Percentiles rank a stretch among this genome's conserved stretches.
phyloP scores from a whole-genome alignment of 35 echinoderm and acorn worm genomes.

The Amphiura filiformis region DNA sequence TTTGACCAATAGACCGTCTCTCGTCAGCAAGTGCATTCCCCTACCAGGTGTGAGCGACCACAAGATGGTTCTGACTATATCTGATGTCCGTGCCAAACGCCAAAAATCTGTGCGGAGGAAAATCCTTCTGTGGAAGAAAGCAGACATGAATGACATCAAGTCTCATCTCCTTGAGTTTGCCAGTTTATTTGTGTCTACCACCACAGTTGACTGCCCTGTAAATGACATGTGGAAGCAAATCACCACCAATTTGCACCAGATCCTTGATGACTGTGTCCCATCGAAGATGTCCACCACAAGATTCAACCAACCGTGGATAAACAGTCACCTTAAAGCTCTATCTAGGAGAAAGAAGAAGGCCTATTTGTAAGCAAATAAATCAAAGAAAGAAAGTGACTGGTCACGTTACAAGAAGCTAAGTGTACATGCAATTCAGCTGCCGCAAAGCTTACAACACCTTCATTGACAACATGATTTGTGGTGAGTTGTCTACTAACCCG shows the following conservation, averaged over 20 bases:
- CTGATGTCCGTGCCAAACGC: neutral
- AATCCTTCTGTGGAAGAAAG: conserved; percentile 17
- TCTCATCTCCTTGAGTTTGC: neutral
- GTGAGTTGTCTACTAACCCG: neutral
- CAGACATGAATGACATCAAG: conserved; percentile 6
- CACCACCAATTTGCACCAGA: neutral
- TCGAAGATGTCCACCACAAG: conserved; percentile 19
- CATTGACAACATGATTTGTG: neutral
- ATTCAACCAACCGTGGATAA: conserved; percentile 33
- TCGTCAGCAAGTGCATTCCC: too few species aligned
- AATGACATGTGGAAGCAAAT: neutral
- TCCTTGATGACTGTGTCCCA: neutral
- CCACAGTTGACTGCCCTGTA: neutral
- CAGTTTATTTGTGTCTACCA: neutral
- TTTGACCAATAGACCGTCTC: conserved; percentile 26
- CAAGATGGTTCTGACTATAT: too few species aligned
- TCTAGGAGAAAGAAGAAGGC: neutral
- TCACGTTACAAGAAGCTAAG: neutral
- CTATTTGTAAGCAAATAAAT: neutral
- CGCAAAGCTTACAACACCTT: neutral
- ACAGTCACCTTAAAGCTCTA: neutral
- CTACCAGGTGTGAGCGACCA: too few species aligned
- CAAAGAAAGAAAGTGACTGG: neutral
- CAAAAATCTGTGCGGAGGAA: neutral
- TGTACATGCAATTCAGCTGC: neutral